Percentiles rank a stretch among this genome's conserved stretches.
Conservation (phyloP, 1,140 invertebrate species). For the Gerris buenoi region DNA sequence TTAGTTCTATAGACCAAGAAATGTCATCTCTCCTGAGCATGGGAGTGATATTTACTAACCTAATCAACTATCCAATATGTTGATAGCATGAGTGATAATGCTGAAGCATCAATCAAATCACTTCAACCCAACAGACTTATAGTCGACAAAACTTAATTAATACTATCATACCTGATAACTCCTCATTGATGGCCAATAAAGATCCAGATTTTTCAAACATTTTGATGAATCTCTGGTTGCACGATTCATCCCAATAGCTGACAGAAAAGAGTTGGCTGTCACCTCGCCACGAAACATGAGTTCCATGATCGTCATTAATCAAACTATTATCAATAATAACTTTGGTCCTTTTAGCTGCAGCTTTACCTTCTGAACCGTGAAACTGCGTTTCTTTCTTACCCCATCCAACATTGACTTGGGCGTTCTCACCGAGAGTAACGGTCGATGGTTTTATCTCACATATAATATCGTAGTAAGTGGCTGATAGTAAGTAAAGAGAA, state of each 20-base stretch:
- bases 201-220: constrained; percentile 57
- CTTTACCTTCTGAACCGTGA: constrained; percentile 49
- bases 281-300: constrained; percentile 62
- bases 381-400: constrained; percentile 92
- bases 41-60: too few species aligned
- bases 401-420: constrained; percentile 81
- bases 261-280: constrained; percentile 74
- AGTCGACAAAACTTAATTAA: too few species aligned
- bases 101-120: too few species aligned
- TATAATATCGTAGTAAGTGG: constrained; percentile 40
- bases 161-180: constrained; percentile 42
- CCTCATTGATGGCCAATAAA: constrained; percentile 56
- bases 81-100: too few species aligned
- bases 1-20: too few species aligned
- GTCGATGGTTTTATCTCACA: constrained; percentile 35
- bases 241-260: constrained; percentile 36
- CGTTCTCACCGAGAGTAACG: constrained; percentile 52
- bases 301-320: constrained; percentile 35
- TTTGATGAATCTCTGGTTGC: constrained; percentile 40
- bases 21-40: too few species aligned
- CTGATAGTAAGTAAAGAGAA: constrained; percentile 37
- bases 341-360: constrained; percentile 19
- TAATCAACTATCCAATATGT: too few species aligned
- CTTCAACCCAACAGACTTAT: too few species aligned
- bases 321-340: constrained; percentile 23